A percentile compares a stretch with the other conserved stretches of the same genome.
These are phyloP conservation scores for Epinephelus cyanopodus DNA, from an alignment of 2,113 vertebrate genomes.

Conservation along the genomic window DNA sequence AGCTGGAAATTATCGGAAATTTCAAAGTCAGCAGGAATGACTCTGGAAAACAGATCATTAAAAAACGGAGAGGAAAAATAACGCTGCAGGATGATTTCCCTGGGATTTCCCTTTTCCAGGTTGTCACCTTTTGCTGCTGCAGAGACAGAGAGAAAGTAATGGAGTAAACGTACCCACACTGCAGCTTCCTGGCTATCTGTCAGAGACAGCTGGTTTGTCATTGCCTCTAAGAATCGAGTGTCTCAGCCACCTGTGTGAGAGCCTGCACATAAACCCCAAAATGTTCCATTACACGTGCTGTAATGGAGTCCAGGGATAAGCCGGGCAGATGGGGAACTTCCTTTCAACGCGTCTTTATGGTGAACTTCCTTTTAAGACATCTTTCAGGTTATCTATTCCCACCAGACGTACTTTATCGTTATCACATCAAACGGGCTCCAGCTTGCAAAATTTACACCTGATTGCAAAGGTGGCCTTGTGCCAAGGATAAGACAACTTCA, in stretches of 20 bases:
- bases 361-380: constrained; percentile 24
- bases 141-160: background rate
- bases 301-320: constrained; percentile 46
- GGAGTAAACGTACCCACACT: background rate
- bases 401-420: background rate
- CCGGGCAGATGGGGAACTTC: constrained; percentile 28
- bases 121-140: constrained; percentile 24
- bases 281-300: constrained; percentile 32
- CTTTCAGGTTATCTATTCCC: constrained; percentile 11
- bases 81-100: constrained; percentile 3
- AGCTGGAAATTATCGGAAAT: constrained; percentile 39
- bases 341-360: constrained; percentile 18
- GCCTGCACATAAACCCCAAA: constrained; percentile 3
- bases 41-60: constrained; percentile 58
- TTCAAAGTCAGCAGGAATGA: constrained; percentile 49
- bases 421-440: constrained; percentile 9
- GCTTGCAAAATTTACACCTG: background rate
- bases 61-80: constrained; percentile 29
- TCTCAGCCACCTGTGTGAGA: constrained; percentile 72
- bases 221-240: constrained; percentile 51
- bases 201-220: constrained; percentile 71
- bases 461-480: constrained; percentile 22
- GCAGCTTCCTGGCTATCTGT: constrained; percentile 61
- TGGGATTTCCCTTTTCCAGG: constrained; percentile 57
- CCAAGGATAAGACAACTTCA: constrained; percentile 28